These are phyloP conservation scores for Lerista edwardsae DNA, from an alignment of 2,797 vertebrate species.

Conservation along the genomic window DNA sequence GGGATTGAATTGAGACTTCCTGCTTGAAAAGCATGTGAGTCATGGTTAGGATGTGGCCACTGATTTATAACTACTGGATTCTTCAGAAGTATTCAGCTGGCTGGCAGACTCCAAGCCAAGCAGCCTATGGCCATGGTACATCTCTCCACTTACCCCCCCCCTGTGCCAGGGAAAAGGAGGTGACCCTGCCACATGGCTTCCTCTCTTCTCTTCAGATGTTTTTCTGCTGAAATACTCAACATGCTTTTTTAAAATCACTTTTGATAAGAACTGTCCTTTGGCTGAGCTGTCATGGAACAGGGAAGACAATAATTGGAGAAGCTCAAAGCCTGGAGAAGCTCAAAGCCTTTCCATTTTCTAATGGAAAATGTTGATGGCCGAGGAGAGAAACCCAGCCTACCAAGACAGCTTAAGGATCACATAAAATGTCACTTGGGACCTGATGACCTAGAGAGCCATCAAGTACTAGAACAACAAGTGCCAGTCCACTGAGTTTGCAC, in stretches of 20 bases:
- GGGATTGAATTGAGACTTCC: too few relatives aligned
- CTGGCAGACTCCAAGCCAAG: too few relatives aligned
- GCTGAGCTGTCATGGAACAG: slow-evolving; percentile 9
- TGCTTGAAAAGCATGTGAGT: too few relatives aligned
- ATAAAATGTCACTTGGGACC: slow-evolving; percentile 47
- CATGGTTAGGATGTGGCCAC: too few relatives aligned
- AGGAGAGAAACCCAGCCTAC: slow-evolving; percentile 17
- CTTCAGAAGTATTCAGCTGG: too few relatives aligned
- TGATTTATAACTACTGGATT: too few relatives aligned
- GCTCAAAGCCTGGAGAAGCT: neutral
- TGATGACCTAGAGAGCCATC: slow-evolving; percentile 40
- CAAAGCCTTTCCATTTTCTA: slow-evolving; percentile 20
- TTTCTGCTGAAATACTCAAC: slow-evolving; percentile 1
- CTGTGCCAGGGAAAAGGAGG: slow-evolving; percentile 3
- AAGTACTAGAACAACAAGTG: slow-evolving; percentile 23
- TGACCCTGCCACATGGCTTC: neutral
- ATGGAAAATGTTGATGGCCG: slow-evolving; percentile 22
- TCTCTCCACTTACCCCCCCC: neutral
- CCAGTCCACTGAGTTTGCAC: slow-evolving; percentile 44
- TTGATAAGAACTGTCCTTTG: slow-evolving; percentile 17
- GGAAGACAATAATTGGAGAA: slow-evolving; percentile 34
- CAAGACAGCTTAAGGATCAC: slow-evolving; percentile 50
- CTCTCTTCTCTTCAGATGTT: too few relatives aligned
- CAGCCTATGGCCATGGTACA: too few relatives aligned
- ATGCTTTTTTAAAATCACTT: neutral